Evolutionary conservation across 2,113 vertebrate species (phyloP).

Genomic region (Platichthys stellatus): DNA sequence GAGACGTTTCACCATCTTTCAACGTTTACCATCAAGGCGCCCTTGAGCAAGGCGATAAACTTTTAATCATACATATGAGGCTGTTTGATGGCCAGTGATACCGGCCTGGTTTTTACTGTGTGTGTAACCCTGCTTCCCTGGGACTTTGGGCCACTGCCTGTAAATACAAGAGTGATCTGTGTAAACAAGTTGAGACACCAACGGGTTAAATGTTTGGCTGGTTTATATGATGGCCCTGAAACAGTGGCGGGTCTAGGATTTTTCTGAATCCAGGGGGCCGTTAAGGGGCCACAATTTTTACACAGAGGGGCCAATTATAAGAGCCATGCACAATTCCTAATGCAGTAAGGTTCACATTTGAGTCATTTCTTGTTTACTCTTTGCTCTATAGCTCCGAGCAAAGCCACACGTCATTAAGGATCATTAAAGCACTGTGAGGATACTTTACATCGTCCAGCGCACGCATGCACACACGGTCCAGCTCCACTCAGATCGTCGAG

Average conservation of each 20-base stretch:
- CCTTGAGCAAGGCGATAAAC: conserved; percentile 56
- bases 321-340: too few species aligned
- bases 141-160: conserved; percentile 28
- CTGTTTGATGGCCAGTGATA: conserved; percentile 37
- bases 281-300: too few species aligned
- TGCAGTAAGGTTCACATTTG: background rate
- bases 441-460: conserved; percentile 13
- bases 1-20: conserved; percentile 2
- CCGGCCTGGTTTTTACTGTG: conserved; percentile 31
- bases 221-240: background rate
- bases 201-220: background rate
- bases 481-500: background rate
- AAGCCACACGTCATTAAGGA: background rate
- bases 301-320: too few species aligned
- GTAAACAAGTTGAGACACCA: conserved; percentile 15
- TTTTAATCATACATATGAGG: conserved; percentile 42
- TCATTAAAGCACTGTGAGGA: background rate
- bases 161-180: conserved; percentile 19
- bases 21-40: conserved; percentile 35
- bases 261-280: too few species aligned
- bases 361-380: conserved; percentile 12
- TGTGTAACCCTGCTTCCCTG: conserved; percentile 23
- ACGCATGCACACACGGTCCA: background rate
- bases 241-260: background rate
- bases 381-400: background rate